Evolutionary conservation across 2,888 invertebrate species (phyloP).

Genomic region (Pachydiplax longipennis): DNA sequence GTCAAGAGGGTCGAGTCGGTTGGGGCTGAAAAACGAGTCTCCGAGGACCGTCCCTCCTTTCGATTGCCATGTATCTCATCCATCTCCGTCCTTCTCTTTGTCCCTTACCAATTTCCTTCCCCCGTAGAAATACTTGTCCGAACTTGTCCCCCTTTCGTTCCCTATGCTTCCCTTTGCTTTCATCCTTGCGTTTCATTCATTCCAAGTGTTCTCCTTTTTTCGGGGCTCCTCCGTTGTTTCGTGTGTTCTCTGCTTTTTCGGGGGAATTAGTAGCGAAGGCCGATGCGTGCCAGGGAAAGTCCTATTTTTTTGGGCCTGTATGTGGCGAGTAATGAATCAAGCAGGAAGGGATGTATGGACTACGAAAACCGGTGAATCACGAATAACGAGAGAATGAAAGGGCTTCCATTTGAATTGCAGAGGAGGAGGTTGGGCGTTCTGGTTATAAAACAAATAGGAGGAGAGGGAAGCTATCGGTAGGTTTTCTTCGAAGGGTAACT

Average conservation of each 20-base stretch:
- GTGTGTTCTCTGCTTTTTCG: too few species aligned
- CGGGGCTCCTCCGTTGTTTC: too few species aligned
- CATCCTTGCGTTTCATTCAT: neutral
- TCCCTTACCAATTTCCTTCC: neutral
- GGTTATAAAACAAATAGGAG: too few species aligned
- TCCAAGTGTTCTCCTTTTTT: neutral
- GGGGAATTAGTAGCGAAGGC: too few species aligned
- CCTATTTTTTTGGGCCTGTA: neutral
- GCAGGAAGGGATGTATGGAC: neutral
- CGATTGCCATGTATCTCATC: neutral
- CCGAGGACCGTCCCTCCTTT: neutral
- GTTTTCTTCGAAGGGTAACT: too few species aligned
- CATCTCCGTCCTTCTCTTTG: neutral
- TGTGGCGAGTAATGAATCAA: neutral
- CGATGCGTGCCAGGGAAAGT: neutral
- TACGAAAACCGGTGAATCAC: neutral
- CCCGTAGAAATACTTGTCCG: neutral
- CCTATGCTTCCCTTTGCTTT: neutral
- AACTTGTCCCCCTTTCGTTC: neutral
- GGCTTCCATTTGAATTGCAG: neutral
- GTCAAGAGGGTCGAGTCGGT: neutral
- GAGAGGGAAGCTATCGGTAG: too few species aligned
- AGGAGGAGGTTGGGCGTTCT: neutral
- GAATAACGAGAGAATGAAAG: neutral
- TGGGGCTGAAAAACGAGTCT: neutral